Percentiles rank a stretch among this genome's conserved stretches.
These are phyloP conservation scores for Oryzias melastigma DNA, from an alignment of 2,113 vertebrate species.

Conservation along the genomic window DNA sequence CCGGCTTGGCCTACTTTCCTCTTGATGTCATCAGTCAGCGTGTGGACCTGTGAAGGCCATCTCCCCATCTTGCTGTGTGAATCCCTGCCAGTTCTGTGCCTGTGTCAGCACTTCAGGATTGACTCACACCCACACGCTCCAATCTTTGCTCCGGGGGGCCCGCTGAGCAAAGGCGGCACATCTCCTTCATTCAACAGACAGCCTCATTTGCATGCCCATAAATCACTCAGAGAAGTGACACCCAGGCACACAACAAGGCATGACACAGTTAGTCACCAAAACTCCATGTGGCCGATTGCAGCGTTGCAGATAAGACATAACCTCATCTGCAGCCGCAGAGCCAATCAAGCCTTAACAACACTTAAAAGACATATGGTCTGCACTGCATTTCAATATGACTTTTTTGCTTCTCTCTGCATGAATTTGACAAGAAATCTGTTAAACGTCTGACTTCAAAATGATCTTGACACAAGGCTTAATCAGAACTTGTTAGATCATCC, in stretches of 20 bases:
- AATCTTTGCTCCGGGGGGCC: slow-evolving; percentile 34
- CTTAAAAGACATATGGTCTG: slow-evolving; percentile 22
- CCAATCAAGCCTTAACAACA: slow-evolving; percentile 12
- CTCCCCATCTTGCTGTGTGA: slow-evolving; percentile 52
- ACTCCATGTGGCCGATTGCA: slow-evolving; percentile 38
- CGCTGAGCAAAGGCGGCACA: slow-evolving; percentile 53
- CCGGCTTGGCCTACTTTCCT: slow-evolving; percentile 70
- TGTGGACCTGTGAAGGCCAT: slow-evolving; percentile 70
- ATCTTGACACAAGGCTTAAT: slow-evolving; percentile 33
- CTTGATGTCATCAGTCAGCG: slow-evolving; percentile 72
- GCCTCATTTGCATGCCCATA: slow-evolving; percentile 74
- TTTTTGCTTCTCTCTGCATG: slow-evolving; percentile 1
- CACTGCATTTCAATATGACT: slow-evolving; percentile 28
- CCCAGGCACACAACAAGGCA: slow-evolving; percentile 42
- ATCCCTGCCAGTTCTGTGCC: slow-evolving; percentile 57
- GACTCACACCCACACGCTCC: slow-evolving; percentile 60
- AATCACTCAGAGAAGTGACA: slow-evolving; percentile 69
- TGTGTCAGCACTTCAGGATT: slow-evolving; percentile 71
- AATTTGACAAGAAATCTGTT: slow-evolving; percentile 15
- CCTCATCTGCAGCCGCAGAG: not conserved
- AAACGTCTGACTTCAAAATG: slow-evolving; percentile 7
- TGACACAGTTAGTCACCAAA: slow-evolving; percentile 32
- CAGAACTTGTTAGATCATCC: slow-evolving; percentile 16
- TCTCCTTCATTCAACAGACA: slow-evolving; percentile 64
- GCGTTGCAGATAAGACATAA: slow-evolving; percentile 12